Percentiles rank a stretch among this genome's conserved stretches.
Evolutionary conservation across 1,140 invertebrate genomes (phyloP).

Genomic region (Cherax quadricarinatus): DNA sequence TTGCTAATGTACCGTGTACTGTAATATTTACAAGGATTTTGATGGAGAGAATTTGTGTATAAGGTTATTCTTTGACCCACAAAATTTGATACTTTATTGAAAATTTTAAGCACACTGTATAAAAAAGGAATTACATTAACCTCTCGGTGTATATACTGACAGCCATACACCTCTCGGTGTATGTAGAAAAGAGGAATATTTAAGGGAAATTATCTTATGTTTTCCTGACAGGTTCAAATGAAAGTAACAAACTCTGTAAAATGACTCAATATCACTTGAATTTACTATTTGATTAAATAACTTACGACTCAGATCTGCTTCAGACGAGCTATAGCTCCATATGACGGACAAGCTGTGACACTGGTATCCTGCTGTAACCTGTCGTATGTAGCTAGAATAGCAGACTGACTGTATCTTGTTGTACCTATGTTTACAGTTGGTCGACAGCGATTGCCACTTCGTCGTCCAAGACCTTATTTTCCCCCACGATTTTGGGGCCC

Average conservation of each 20-base stretch:
- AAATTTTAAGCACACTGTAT: too few relatives aligned
- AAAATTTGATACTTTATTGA: too few relatives aligned
- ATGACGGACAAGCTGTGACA: neutral
- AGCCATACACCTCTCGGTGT: too few relatives aligned
- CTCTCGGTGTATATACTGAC: too few relatives aligned
- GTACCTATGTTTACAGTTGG: conserved; percentile 36
- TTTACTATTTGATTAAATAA: neutral
- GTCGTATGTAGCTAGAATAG: neutral
- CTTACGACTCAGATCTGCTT: neutral
- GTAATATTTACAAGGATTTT: too few relatives aligned
- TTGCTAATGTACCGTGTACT: too few relatives aligned
- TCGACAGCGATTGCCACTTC: conserved; percentile 23
- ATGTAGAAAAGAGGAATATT: too few relatives aligned
- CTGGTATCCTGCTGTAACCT: neutral
- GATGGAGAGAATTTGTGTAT: too few relatives aligned
- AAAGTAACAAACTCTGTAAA: neutral
- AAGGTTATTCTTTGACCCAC: too few relatives aligned
- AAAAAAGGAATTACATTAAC: too few relatives aligned
- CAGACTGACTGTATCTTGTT: conserved; percentile 43
- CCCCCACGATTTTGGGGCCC: conserved; percentile 39
- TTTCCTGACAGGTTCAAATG: too few relatives aligned
- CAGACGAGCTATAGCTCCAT: neutral
- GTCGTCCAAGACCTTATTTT: conserved; percentile 48
- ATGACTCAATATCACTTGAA: neutral
- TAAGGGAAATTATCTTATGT: too few relatives aligned